These are phyloP conservation scores for Abscondita cerata DNA, from an alignment of 2,888 invertebrate species.

Conservation along the genomic window DNA sequence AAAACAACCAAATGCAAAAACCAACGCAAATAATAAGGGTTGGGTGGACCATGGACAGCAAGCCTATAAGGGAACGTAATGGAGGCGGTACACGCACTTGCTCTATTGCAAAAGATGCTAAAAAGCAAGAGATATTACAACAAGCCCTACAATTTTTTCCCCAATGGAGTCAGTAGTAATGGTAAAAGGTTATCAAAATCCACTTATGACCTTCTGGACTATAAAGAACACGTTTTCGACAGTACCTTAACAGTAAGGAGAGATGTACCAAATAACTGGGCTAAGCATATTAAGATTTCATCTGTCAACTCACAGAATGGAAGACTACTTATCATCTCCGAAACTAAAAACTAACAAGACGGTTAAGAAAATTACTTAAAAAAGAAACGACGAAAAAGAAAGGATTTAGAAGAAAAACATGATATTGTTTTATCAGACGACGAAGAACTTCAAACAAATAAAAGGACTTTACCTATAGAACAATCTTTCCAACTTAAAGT, in stretches of 20 bases:
- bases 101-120: too few species aligned
- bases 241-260: too few species aligned
- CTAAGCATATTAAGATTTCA: slow-evolving; percentile 29
- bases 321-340: not conserved
- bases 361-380: not conserved
- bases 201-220: slow-evolving; percentile 20
- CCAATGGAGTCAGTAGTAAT: not conserved
- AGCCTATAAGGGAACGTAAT: too few species aligned
- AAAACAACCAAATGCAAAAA: too few species aligned
- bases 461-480: not conserved
- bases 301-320: slow-evolving; percentile 23
- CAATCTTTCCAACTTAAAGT: not conserved
- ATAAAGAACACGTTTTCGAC: too few species aligned
- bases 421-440: not conserved
- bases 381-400: not conserved
- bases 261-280: slow-evolving; percentile 27
- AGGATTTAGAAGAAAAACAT: not conserved
- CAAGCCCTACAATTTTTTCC: not conserved
- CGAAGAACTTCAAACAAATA: not conserved
- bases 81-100: too few species aligned
- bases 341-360: not conserved
- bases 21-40: too few species aligned
- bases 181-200: slow-evolving; percentile 13
- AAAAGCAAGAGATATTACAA: too few species aligned
- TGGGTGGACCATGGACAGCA: too few species aligned